A percentile compares a stretch with the other conserved stretches of the same genome.
Conservation (phyloP, 2,888 invertebrate genomes). For the Sphaeridia pumilis region DNA sequence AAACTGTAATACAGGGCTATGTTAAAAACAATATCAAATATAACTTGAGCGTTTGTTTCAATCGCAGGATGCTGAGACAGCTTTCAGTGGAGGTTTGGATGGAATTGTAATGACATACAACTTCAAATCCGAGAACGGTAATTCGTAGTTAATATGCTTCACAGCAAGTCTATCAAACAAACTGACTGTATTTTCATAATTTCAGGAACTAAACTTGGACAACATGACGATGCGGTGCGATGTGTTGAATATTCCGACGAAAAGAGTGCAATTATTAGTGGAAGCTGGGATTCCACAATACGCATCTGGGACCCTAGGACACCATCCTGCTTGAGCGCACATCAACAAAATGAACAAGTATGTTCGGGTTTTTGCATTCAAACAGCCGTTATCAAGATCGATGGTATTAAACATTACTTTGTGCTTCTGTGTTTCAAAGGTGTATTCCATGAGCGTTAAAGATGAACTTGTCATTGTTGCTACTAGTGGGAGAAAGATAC, state of each 20-base stretch:
- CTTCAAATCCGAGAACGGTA: conserved; percentile 59
- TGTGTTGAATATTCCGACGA: conserved; percentile 74
- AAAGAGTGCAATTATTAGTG: conserved; percentile 43
- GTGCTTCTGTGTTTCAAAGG: no score
- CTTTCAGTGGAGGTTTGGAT: conserved; percentile 89
- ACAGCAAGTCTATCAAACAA: neutral
- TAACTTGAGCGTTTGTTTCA: conserved; percentile 14
- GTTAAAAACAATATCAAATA: neutral
- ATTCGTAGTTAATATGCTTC: no score
- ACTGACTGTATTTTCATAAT: neutral
- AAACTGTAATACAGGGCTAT: no score
- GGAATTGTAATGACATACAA: conserved; percentile 84
- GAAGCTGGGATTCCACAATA: conserved; percentile 48
- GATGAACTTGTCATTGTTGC: conserved; percentile 94
- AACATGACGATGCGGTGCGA: conserved; percentile 77
- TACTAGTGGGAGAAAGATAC: conserved; percentile 84
- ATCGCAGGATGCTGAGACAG: conserved; percentile 82
- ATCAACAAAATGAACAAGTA: conserved; percentile 43
- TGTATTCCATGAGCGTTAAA: conserved; percentile 87
- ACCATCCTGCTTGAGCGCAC: conserved; percentile 43
- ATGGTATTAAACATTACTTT: no score
- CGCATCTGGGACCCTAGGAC: conserved; percentile 49
- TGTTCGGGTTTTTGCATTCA: no score
- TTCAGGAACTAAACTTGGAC: conserved; percentile 67
- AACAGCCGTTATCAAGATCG: no score